Evolutionary conservation across 2,888 invertebrate genomes (phyloP), one percentile per base, ranked within the genome.

Genomic region (Auanema freiburgensis): DNA sequence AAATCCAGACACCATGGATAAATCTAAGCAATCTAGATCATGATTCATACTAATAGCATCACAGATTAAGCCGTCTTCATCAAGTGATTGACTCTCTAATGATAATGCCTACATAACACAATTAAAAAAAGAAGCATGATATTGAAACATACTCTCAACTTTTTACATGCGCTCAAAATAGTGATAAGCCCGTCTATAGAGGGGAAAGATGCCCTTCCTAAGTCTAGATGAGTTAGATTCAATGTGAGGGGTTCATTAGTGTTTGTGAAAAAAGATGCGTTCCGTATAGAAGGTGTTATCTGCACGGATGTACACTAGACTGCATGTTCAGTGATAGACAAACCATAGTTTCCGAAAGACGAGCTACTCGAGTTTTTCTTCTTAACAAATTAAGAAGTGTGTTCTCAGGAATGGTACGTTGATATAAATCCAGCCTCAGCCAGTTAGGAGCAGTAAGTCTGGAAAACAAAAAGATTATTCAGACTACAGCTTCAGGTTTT

Each of bases 141-240:
- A n/a, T n/a, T n/a, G n/a, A 33, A 6, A 21, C 52, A 4, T 24
- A 44, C 49, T 49, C 49, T 24, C 1, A 62, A 43, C 6, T 25
- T 24, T 14, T 10, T 52, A 21, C 57, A 58, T n/a, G 33, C 51
- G 8, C 40, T 16, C 1, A 62, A 23, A 46, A 62, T 50, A n/a
- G 21, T 40, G 10, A 23, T n/a, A 3, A 62, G 41, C 8, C 16
- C 42, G 14, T 57, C 57, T 16, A 57, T 56, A 16, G 44, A 16
- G 0, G 14, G 41, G 18, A 62, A 62, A 11, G 51, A 2, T 2
- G 62, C 57, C 25, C 62, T 46, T 14, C 62, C 62, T 12, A 62
- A 4, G 21, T 64, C 64, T 33, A 64, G 24, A 46, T 64, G 64
- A 16, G 64, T 64, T 3, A 63, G 43, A 12, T 1, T 11, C 16